Base-by-base conservation (phyloP, 53 echinoderm and acorn worm species). In the Holothuria scabra region DNA sequence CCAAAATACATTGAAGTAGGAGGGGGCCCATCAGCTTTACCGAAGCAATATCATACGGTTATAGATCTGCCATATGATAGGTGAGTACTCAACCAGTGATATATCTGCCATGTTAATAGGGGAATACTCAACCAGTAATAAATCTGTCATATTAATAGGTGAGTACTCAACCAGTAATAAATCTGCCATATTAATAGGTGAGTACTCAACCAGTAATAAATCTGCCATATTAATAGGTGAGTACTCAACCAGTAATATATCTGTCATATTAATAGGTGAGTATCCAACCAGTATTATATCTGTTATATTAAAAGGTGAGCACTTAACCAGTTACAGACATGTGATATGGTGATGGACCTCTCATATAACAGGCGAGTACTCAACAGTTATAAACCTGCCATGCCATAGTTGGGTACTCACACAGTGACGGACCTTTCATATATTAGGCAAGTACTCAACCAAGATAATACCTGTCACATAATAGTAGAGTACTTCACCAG, bases 1-100 rank as follows among this genome's bases (percentile, higher is more conserved):
- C 94, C 94, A 46, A 92, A 92, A 87, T 97, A 89, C 75, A 97
- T 97, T 4, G 94, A 97, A 84, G 97, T 97, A 29, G 97, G 97
- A 18, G 97, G 97, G 13, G 97, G 97, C 1, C 97, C 97, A 8
- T 74, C 94, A 2, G 97, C 93, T 7, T 78, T 97, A 19, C 95
- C 95, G 38, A 94, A 97, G 78, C 94, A 97, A 85, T 97, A 92
- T 66, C 97, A 97, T 69, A 97, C 97, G 22, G 94, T 97, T 33
- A 92, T 97, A 65, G 94, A 97, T 71, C 65, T 90, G 33, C 97
- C 74, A 20, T 41, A 44, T 74, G 44, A 74, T 74, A 74, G 41
- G 74, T 74, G 37, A 74, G 44, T 44, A 26, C 46, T 26, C 48
- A 6, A 8, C 21, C 7, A 49, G 5, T 41, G 1, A 22, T 71